Conservation (phyloP, 2,797 vertebrate species). For the Cheirogaleus major region DNA sequence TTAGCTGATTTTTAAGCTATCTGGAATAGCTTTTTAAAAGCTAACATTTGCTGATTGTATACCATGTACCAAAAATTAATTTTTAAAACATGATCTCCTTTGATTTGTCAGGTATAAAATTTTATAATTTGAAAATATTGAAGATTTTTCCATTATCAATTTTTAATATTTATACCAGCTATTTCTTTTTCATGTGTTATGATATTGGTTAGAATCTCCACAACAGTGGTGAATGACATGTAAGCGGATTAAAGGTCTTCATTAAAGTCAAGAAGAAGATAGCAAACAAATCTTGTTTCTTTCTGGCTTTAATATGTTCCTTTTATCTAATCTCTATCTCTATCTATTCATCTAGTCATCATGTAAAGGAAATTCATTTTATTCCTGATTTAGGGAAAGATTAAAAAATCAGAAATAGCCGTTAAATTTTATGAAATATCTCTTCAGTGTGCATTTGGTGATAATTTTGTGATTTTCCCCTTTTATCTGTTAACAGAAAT, state of each 20-base stretch:
- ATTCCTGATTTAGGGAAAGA: neutral
- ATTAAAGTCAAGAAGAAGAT: neutral
- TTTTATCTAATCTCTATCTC: neutral
- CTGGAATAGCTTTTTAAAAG: neutral
- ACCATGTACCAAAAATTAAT: neutral
- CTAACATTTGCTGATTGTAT: neutral
- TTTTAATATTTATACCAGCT: neutral
- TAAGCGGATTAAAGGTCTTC: neutral
- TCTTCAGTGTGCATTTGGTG: neutral
- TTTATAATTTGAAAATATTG: neutral
- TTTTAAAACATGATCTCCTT: neutral
- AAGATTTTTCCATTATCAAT: neutral
- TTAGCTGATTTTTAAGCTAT: neutral
- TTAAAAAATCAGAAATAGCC: neutral
- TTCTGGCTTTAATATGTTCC: neutral
- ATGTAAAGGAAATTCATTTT: conserved; percentile 36
- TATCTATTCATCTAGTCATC: neutral
- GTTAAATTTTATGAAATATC: neutral
- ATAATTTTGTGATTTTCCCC: neutral
- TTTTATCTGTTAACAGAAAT: neutral
- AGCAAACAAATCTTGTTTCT: neutral
- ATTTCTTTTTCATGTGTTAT: neutral
- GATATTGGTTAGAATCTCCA: neutral
- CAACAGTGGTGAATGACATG: neutral
- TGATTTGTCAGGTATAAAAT: neutral